Conservation (phyloP, 2,888 invertebrate genomes). For the Lithophane socia region DNA sequence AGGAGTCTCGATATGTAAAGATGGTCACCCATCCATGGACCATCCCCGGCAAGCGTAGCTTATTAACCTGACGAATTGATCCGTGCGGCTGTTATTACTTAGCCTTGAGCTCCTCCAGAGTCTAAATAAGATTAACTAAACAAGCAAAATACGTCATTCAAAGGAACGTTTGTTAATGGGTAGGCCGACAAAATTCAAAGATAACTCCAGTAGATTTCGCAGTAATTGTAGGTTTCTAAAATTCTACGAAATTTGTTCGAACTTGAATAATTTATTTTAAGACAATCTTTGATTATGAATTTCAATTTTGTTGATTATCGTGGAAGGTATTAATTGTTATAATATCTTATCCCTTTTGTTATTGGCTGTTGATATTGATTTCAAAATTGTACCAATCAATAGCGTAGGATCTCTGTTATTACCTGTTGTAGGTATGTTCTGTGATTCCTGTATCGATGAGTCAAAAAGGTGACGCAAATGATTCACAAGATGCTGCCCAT, state of each 20-base stretch:
- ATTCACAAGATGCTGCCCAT: too few relatives aligned
- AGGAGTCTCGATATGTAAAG: too few relatives aligned
- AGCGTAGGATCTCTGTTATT: too few relatives aligned
- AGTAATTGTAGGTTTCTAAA: background rate
- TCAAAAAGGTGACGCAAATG: too few relatives aligned
- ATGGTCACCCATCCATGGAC: too few relatives aligned
- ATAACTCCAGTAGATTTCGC: background rate
- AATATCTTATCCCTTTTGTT: background rate
- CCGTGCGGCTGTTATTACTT: too few relatives aligned
- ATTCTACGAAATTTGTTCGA: background rate
- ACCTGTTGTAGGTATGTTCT: too few relatives aligned
- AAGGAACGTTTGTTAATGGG: background rate
- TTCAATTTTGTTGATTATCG: background rate
- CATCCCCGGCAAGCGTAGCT: too few relatives aligned
- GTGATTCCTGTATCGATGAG: too few relatives aligned
- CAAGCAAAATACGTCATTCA: background rate
- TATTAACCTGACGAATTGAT: too few relatives aligned
- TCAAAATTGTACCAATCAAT: background rate
- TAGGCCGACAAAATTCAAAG: background rate
- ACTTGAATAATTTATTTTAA: background rate
- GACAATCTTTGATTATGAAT: background rate
- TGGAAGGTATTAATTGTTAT: background rate
- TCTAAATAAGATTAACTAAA: background rate
- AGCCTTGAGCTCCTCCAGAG: too few relatives aligned
- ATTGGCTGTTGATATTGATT: background rate